Percentiles rank a stretch among this genome's conserved stretches.
Evolutionary conservation across 2,113 vertebrate genomes (phyloP).

Genomic region (Neotragus moschatus): DNA sequence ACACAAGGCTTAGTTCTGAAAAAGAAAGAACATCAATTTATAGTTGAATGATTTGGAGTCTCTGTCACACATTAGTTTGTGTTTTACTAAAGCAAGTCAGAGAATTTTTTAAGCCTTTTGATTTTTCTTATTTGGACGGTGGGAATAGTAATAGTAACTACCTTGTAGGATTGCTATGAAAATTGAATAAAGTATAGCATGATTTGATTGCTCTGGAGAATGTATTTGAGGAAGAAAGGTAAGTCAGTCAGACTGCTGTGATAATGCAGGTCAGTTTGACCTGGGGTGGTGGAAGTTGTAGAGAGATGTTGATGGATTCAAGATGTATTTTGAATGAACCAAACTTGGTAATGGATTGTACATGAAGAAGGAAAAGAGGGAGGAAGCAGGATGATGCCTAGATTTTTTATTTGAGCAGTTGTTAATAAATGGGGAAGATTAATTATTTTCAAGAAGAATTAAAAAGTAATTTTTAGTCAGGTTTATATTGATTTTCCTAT

Average conservation of each 20-base stretch:
- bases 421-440: neutral
- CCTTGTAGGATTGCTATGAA: neutral
- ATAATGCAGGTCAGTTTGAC: neutral
- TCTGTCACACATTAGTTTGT: neutral
- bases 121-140: slow-evolving; percentile 6
- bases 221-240: neutral
- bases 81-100: neutral
- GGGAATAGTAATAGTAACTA: neutral
- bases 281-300: neutral
- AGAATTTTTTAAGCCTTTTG: neutral
- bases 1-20: neutral
- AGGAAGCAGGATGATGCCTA: neutral
- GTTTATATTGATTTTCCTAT: neutral
- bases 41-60: neutral
- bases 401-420: neutral
- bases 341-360: neutral
- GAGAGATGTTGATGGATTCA: neutral
- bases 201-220: neutral
- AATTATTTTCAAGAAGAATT: neutral
- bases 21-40: neutral
- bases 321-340: neutral
- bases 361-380: neutral
- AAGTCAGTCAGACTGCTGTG: neutral
- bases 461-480: neutral
- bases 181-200: neutral